These are phyloP conservation scores for Bemisia tabaci DNA, from an alignment of 1,140 invertebrate species.

Conservation along the genomic window DNA sequence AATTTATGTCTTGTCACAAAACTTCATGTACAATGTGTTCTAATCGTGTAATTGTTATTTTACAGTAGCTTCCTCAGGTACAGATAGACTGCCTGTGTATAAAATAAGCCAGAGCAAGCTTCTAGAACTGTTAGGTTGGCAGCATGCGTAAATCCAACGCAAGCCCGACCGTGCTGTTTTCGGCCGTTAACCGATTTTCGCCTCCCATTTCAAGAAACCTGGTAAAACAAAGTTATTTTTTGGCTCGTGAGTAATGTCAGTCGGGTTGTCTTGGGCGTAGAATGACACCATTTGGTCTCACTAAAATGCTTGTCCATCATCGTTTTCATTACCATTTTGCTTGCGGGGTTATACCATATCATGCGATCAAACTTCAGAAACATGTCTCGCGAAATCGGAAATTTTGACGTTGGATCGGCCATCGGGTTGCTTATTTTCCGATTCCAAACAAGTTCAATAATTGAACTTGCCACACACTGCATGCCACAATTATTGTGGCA, in stretches of 20 bases:
- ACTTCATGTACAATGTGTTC: too few species aligned
- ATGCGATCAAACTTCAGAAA: too few species aligned
- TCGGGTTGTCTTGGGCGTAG: background rate
- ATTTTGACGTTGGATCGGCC: too few species aligned
- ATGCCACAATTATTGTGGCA: too few species aligned
- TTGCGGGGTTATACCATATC: too few species aligned
- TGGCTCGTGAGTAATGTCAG: background rate
- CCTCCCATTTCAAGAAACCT: background rate
- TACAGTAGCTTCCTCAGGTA: background rate
- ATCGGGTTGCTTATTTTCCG: too few species aligned
- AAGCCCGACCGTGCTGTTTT: background rate
- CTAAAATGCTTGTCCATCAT: background rate
- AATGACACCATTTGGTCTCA: background rate
- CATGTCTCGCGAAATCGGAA: too few species aligned
- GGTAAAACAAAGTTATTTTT: background rate
- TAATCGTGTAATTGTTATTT: background rate
- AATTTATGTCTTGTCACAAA: too few species aligned
- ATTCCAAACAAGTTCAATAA: too few species aligned
- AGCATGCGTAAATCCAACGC: background rate
- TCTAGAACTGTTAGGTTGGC: background rate
- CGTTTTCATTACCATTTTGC: too few species aligned
- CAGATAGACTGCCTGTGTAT: background rate
- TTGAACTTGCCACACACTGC: too few species aligned
- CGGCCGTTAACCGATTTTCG: background rate
- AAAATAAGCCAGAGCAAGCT: background rate